Percentiles rank a stretch among this genome's conserved stretches.
These are phyloP conservation scores for Stenopsyche tienmushanensis DNA, from an alignment of 1,140 invertebrate species.

Conservation along the genomic window DNA sequence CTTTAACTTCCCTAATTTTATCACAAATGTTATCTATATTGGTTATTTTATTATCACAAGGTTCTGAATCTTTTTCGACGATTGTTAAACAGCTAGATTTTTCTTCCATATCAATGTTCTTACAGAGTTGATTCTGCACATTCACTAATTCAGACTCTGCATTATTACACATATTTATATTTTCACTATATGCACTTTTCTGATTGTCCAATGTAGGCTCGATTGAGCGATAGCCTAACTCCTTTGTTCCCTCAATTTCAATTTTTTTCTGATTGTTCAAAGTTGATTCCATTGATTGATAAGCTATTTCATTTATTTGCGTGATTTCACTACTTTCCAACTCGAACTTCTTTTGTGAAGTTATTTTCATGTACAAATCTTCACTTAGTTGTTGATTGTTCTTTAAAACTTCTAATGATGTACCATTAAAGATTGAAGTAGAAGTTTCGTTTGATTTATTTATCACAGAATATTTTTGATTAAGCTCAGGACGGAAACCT, in stretches of 20 bases:
- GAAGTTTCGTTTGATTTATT: no score
- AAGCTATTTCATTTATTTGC: constrained; percentile 51
- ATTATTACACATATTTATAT: not conserved
- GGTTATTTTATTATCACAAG: no score
- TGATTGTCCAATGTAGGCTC: not conserved
- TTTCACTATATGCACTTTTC: not conserved
- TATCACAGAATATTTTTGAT: constrained; percentile 35
- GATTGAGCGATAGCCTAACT: not conserved
- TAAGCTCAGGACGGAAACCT: constrained; percentile 29
- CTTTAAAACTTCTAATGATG: constrained; percentile 28
- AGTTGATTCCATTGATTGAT: constrained; percentile 14
- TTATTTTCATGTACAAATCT: constrained; percentile 50
- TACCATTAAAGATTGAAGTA: no score
- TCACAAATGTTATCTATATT: no score
- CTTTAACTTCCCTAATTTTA: no score
- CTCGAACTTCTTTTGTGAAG: constrained; percentile 50
- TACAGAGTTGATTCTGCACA: no score
- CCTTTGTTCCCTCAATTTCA: not conserved
- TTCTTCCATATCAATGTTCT: no score
- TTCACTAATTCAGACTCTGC: not conserved
- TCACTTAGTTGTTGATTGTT: constrained; percentile 48
- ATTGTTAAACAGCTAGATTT: not conserved
- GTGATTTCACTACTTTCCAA: constrained; percentile 50
- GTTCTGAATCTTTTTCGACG: no score
- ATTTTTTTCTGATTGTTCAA: not conserved